phyloP scores from a whole-genome alignment of 2,113 vertebrate genomes.

The Lates calcarifer region DNA sequence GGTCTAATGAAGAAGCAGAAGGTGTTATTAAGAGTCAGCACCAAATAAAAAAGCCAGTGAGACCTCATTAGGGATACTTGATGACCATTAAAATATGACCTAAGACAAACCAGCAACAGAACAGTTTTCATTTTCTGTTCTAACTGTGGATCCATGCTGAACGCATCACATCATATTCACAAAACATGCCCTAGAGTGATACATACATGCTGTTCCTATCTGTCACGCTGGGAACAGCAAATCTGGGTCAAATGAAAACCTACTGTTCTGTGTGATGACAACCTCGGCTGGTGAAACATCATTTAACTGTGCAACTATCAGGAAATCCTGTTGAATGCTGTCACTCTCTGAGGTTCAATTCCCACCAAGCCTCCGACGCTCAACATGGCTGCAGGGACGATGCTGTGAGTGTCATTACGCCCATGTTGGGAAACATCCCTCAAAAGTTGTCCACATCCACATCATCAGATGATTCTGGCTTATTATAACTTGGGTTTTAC shows the following conservation, averaged over 20 bases:
- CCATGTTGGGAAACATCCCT: slow-evolving; percentile 1
- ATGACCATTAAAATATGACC: slow-evolving; percentile 9
- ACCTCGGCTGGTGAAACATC: slow-evolving; percentile 21
- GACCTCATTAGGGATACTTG: background rate
- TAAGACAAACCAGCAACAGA: background rate
- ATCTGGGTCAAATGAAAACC: slow-evolving; percentile 50
- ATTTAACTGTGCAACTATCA: slow-evolving; percentile 29
- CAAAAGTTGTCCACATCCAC: too few species aligned
- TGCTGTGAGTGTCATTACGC: background rate
- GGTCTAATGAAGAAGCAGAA: slow-evolving; percentile 15
- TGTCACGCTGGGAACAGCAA: slow-evolving; percentile 14
- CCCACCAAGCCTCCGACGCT: background rate
- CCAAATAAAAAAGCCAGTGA: background rate
- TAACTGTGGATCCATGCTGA: background rate
- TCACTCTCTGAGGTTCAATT: slow-evolving; percentile 17
- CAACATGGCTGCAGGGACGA: slow-evolving; percentile 16
- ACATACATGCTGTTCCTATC: slow-evolving; percentile 1
- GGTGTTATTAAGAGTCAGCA: background rate
- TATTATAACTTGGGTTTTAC: too few species aligned
- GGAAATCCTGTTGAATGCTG: slow-evolving; percentile 14
- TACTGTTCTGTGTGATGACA: slow-evolving; percentile 23
- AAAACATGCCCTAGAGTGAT: slow-evolving; percentile 4
- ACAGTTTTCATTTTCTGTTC: background rate
- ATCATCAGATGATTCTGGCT: too few species aligned
- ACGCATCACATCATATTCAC: background rate